Evolutionary conservation across 1,140 invertebrate species (phyloP).

Genomic region (Zaprionus gabonicus): DNA sequence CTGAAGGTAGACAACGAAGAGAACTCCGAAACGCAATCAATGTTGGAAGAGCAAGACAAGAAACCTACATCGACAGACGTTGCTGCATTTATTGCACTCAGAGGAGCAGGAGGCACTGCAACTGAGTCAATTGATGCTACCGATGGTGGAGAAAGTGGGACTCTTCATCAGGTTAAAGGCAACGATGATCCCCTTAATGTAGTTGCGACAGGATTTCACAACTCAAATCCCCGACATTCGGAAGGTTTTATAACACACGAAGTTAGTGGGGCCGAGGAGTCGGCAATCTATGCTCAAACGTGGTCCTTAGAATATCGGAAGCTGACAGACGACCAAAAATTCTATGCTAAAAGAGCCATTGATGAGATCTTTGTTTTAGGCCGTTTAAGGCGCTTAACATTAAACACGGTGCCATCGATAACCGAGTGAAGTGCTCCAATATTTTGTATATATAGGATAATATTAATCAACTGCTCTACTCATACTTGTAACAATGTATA

Average conservation of each 20-base stretch:
- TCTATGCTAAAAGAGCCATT: conserved; percentile 68
- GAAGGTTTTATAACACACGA: conserved; percentile 36
- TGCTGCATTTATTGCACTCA: conserved; percentile 32
- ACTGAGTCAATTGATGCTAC: not conserved
- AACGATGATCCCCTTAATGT: conserved; percentile 14
- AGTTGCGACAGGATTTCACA: not conserved
- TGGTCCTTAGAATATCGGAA: conserved; percentile 71
- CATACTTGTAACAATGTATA: conserved; percentile 42
- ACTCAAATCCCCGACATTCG: conserved; percentile 18
- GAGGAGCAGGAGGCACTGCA: conserved; percentile 11
- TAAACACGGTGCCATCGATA: conserved; percentile 59
- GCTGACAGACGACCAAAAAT: conserved; percentile 66
- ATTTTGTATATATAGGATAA: conserved; percentile 31
- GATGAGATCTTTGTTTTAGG: conserved; percentile 71
- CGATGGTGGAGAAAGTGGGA: not conserved
- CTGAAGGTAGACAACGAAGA: conserved; percentile 41
- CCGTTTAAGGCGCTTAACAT: conserved; percentile 57
- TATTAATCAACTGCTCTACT: not conserved
- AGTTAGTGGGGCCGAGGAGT: conserved; percentile 51
- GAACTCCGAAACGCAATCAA: conserved; percentile 15
- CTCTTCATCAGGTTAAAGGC: conserved; percentile 5
- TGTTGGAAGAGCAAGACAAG: conserved; percentile 47
- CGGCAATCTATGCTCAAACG: conserved; percentile 61
- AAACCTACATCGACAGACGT: conserved; percentile 47
- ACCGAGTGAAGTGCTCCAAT: conserved; percentile 28